Evolutionary conservation across 2,888 invertebrate species (phyloP).

Genomic region (Camponotus fellah): DNA sequence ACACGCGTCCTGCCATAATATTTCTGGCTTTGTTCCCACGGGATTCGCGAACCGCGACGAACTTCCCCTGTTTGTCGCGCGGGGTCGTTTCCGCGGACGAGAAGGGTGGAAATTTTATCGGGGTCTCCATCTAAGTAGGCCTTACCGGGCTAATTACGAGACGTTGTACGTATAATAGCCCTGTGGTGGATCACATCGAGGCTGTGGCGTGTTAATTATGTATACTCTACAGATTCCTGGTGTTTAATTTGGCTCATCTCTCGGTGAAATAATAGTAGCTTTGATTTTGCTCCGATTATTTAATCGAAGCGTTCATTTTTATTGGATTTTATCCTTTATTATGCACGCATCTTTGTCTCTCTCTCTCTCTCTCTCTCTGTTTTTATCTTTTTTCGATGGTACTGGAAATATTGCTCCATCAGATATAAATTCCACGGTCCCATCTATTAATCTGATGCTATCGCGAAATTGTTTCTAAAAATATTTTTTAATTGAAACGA

Average conservation of each 20-base stretch:
- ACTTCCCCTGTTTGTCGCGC: background rate
- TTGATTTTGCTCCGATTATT: background rate
- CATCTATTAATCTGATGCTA: background rate
- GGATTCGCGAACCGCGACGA: slow-evolving; percentile 24
- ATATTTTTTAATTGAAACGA: background rate
- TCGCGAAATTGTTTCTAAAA: background rate
- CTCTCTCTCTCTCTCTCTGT: background rate
- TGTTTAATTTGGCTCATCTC: slow-evolving; percentile 15
- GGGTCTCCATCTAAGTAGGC: slow-evolving; percentile 75
- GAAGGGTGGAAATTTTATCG: slow-evolving; percentile 68
- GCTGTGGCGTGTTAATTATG: slow-evolving; percentile 11
- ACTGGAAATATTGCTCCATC: background rate
- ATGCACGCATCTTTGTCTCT: background rate
- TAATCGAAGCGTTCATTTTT: background rate
- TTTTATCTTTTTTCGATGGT: background rate
- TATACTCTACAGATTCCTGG: background rate
- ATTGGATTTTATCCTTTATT: background rate
- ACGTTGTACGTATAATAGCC: slow-evolving; percentile 60
- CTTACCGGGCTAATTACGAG: slow-evolving; percentile 78
- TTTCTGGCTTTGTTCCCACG: slow-evolving; percentile 68
- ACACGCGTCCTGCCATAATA: slow-evolving; percentile 54
- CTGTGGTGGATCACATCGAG: slow-evolving; percentile 37
- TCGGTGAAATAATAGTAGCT: background rate
- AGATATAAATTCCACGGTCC: background rate
- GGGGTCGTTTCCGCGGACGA: background rate